These are phyloP conservation scores for Drosophila recens DNA, from an alignment of 2,888 invertebrate species.

Conservation along the genomic window DNA sequence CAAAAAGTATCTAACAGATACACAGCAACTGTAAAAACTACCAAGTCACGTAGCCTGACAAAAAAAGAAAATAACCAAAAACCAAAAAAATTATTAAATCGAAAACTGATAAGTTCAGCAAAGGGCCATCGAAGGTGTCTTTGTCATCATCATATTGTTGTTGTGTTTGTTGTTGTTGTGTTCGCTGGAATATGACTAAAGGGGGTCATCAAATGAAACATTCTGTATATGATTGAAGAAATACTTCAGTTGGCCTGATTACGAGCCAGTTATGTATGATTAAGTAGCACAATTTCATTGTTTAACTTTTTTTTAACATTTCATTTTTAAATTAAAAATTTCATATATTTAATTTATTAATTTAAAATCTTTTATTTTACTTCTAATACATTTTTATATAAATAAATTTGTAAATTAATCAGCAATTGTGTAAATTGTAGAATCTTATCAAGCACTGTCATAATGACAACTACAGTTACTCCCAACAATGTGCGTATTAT, in stretches of 20 bases:
- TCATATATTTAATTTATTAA: neutral
- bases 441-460: constrained; percentile 9
- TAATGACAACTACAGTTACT: constrained; percentile 1
- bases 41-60: constrained; percentile 42
- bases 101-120: constrained; percentile 38
- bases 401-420: neutral
- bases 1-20: constrained; percentile 41
- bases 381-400: too few species aligned
- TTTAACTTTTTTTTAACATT: neutral
- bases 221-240: constrained; percentile 19
- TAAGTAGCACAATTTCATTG: neutral
- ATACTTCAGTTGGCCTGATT: constrained; percentile 25
- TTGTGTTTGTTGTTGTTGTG: constrained; percentile 1
- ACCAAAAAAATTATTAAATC: constrained; percentile 11
- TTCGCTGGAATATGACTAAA: constrained; percentile 36
- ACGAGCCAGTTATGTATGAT: neutral
- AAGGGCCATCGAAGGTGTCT: constrained; percentile 30
- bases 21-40: constrained; percentile 29
- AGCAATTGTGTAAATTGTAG: constrained; percentile 1
- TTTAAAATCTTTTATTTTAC: too few species aligned
- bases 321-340: neutral
- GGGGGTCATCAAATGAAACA: constrained; percentile 35
- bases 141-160: constrained; percentile 16
- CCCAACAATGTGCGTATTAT: constrained; percentile 5
- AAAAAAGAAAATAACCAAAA: neutral